Evolutionary conservation across 2,113 vertebrate species (phyloP), one percentile per base, ranked within the genome.

Genomic region (Dissostichus mawsoni): DNA sequence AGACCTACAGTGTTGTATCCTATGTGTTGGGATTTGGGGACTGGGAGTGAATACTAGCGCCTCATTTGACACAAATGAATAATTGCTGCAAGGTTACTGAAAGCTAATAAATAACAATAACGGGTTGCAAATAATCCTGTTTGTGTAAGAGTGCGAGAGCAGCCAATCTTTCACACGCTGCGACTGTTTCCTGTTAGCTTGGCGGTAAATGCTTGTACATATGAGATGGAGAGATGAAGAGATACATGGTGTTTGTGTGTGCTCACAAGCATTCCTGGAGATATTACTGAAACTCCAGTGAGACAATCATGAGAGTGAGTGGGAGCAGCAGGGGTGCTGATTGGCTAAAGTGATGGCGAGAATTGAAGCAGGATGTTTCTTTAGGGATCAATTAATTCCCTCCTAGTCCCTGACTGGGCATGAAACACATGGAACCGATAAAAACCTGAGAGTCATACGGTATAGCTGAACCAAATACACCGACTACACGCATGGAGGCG

Each of bases 341-440:
- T 77, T 87, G 90, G 82, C 64, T 76, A 23, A 83, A 68, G 57
- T 50, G 41, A 78, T 50, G 73, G 51, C 2, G 84, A 79, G 78
- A 89, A 86, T 9, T 81, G 53, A 83, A 88, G 80, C 73, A 76
- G 73, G 53, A 64, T 81, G 89, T 89, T 92, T 89, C 87, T 87
- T 81, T 55, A 74, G 80, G 84, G 87, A 89, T 91, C 87, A 89
- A 78, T 87, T 88, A 74, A 80, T 85, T 76, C 80, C 79, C 79
- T 88, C 56, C 70, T 23, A 64, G 74, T 82, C 86, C 82, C 88
- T 45, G 51, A 64, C 74, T 65, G 23, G 59, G 81, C 80, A 76
- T 41, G 76, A 56, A 90, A 91, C 92, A 92, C 84, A 89, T 93
- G 91, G 90, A 92, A 92, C 55, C 53, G 14, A 92, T 92, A 87